Base-by-base conservation (phyloP, 2,113 vertebrate species). In the Microcebus griseorufus region DNA sequence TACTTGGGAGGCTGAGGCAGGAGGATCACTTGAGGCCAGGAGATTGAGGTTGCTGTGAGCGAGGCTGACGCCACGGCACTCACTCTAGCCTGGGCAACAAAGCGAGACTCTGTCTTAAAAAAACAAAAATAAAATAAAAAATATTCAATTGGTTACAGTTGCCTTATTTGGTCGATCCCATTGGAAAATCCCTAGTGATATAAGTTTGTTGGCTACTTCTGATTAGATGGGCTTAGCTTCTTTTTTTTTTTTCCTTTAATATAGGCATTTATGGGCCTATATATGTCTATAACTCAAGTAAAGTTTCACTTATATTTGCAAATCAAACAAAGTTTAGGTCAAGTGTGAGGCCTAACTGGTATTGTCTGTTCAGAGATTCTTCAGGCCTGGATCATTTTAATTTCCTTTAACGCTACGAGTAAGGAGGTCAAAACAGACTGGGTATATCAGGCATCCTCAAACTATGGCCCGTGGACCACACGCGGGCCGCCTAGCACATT, bases 341-440 rank as follows among this genome's bases (percentile, higher is more conserved):
- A 79, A 18, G 8, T n/a, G 55, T 2, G 10, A 55, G 32, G 20
- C 10, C 51, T 76, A 29, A 29, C 73, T 55, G 51, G 6, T 79
- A 20, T n/a, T 13, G 45, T 14, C 51, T n/a, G 20, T 55, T 79
- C 45, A 76, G 27, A 17, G 27, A 29, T 79, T n/a, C 20, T n/a
- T 79, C 51, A 55, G 51, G 6, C 51, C 76, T n/a, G 9, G 32
- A n/a, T 11, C 34, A 79, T 55, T 79, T 79, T 55, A 55, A n/a
- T 13, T 23, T 55, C 4, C 76, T 55, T 53, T 79, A 79, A 79
- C 34, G 23, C 18, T 55, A 75, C 32, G 83, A 83, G 65, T 37
- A 89, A 76, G 48, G 67, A 96, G 55, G 78, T 93, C 93, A 95
- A 93, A 96, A 76, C 17, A 53, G 29, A 88, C 27, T 37, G 42